Evolutionary conservation across 37 sponge, comb jelly and placozoan genomes (phyloP), one percentile per base, ranked within the genome.

Genomic region (Eunapius fragilis): DNA sequence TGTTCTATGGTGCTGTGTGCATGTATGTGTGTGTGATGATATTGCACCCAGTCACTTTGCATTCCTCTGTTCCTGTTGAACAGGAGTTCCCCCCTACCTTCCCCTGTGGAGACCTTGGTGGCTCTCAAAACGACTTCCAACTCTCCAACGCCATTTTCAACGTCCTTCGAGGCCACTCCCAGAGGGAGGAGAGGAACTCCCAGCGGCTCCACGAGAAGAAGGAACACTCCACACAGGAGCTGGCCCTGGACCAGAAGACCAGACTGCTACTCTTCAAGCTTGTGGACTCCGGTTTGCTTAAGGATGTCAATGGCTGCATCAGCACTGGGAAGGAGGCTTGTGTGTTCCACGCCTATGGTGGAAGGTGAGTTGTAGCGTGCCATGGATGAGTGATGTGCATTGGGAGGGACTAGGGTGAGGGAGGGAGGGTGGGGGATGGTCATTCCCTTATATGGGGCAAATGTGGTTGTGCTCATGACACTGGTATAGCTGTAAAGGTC

Each of bases 321-420:
- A 93, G 92, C 77, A 88, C 94, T n/a, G 99, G 99, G 50, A 98
- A 98, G 85, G 99, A 98, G 89, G 93, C 97, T 35, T 85, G 87
- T 81, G 93, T 98, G 37, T 93, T 86, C 76, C 97, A 98, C 37
- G 98, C 97, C 17, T 31, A 45, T 31, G 99, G 99, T 17, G 96
- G 97, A 72, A 86, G 81, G 90, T 90, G 69, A 84, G 89, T 77
- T 9, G 11, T 38, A 75, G 31, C 26, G 2, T 24, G 72, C 6
- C 3, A 14, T 34, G 1, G 34, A 81, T 76, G 9, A 25, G 25
- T n/a, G n/a, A n/a, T n/a, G n/a, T n/a, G n/a, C n/a, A n/a, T n/a
- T n/a, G n/a, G n/a, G n/a, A n/a, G n/a, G n/a, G n/a, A n/a, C n/a
- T n/a, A n/a, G n/a, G n/a, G n/a, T n/a, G n/a, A n/a, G n/a, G n/a